Evolutionary conservation across 2,797 vertebrate species (phyloP).

Genomic region (Lophius americanus): DNA sequence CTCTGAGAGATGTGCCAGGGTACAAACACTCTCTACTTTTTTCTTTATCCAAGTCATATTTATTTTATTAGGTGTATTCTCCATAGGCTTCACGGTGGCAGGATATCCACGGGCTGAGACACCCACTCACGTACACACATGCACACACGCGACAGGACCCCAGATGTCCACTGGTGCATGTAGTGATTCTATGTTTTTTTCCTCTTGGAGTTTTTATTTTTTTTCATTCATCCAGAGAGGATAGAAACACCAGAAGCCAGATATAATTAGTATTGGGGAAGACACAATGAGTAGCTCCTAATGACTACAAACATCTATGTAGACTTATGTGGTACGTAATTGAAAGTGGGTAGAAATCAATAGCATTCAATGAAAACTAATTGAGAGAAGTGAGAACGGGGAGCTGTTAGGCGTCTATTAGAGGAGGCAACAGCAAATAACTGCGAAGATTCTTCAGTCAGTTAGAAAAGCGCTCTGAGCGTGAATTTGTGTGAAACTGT

Average conservation of each 20-base stretch:
- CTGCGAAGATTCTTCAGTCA: slow-evolving; percentile 68
- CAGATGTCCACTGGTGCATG: slow-evolving; percentile 80
- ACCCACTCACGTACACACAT: slow-evolving; percentile 53
- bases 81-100: slow-evolving; percentile 72
- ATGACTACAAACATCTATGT: slow-evolving; percentile 83
- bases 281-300: slow-evolving; percentile 82
- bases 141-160: slow-evolving; percentile 62
- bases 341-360: slow-evolving; percentile 81
- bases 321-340: slow-evolving; percentile 81
- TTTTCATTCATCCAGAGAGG: slow-evolving; percentile 51
- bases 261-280: slow-evolving; percentile 85
- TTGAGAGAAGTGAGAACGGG: slow-evolving; percentile 69
- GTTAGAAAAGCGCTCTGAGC: slow-evolving; percentile 76
- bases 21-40: slow-evolving; percentile 74
- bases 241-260: slow-evolving; percentile 74
- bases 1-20: slow-evolving; percentile 66
- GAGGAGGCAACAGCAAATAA: slow-evolving; percentile 50
- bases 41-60: slow-evolving; percentile 78
- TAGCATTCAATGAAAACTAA: slow-evolving; percentile 85
- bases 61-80: slow-evolving; percentile 82
- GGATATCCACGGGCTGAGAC: slow-evolving; percentile 71
- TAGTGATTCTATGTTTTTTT: slow-evolving; percentile 72
- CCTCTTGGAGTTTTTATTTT: slow-evolving; percentile 71
- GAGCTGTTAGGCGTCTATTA: slow-evolving; percentile 70
- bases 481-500: slow-evolving; percentile 83